Evolutionary conservation across 2,113 vertebrate genomes (phyloP).

Genomic region (Plectropomus leopardus): DNA sequence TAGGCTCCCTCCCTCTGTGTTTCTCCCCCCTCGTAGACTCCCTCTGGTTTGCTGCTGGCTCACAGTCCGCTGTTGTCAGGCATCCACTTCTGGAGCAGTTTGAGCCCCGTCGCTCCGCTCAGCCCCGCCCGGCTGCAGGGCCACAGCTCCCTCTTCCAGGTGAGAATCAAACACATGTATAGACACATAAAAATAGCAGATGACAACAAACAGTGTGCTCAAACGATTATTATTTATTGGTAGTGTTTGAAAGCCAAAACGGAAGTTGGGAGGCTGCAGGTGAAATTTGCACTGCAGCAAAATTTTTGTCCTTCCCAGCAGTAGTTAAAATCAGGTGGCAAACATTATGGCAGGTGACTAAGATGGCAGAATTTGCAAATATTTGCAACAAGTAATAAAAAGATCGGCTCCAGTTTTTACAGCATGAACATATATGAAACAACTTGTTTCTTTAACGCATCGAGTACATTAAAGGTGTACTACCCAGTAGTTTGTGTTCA

Average conservation of each 20-base stretch:
- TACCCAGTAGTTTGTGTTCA: too few species aligned
- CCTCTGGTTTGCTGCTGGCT: conserved; percentile 92
- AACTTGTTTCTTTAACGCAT: not conserved
- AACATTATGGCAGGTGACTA: not conserved
- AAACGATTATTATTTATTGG: conserved; percentile 36
- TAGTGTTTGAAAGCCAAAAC: conserved; percentile 14
- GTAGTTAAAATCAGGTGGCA: conserved; percentile 2
- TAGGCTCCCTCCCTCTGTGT: conserved; percentile 3
- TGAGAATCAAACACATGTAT: conserved; percentile 72
- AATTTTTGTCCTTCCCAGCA: conserved; percentile 1
- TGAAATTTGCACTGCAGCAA: conserved; percentile 23
- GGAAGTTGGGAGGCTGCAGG: conserved; percentile 48
- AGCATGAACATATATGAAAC: not conserved
- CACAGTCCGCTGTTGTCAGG: conserved; percentile 94
- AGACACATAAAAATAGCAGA: not conserved
- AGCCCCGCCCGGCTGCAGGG: conserved; percentile 96
- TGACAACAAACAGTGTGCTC: not conserved
- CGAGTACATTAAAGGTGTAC: too few species aligned
- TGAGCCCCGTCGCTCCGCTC: conserved; percentile 94
- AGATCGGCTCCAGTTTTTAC: not conserved
- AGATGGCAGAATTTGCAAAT: not conserved
- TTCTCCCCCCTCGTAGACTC: conserved; percentile 85
- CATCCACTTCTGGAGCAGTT: conserved; percentile 98
- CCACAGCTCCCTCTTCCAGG: conserved; percentile 95
- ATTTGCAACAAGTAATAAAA: not conserved